Evolutionary conservation across 2,888 invertebrate species (phyloP), one percentile per base, ranked within the genome.

Genomic region (Athalia circularis): DNA sequence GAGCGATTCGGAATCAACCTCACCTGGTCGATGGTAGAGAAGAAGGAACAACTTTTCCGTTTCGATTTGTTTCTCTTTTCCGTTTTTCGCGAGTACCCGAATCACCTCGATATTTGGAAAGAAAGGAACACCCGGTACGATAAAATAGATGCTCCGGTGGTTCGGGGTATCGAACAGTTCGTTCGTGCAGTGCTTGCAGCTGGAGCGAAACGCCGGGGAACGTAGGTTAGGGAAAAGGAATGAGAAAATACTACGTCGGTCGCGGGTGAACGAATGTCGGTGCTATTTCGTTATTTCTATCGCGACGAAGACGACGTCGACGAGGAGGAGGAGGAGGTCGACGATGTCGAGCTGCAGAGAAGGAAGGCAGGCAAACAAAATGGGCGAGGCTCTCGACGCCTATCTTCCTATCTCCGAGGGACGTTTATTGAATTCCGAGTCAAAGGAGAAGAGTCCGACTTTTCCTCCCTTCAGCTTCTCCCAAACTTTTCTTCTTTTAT

Each of bases 341-440:
- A 7, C 54, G 54, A 54, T 4, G 11, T n/a, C 11, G n/a, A 54
- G 54, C 9, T 29, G 29, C 29, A 29, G 29, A 29, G 29, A 29
- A 29, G 29, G 29, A 29, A 29, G 29, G 29, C 29, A 72, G 45
- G 48, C 72, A 59, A 47, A 72, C 47, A 59, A 50, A 50, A 75
- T 75, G 75, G 50, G 75, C 61, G 75, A 75, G 75, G 64, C 75
- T 52, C 72, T 59, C 59, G 72, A 72, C 13, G 48, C 62, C 64
- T 75, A 75, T 75, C 75, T 75, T 64, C 62, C 15, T 64, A 75
- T 75, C 75, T 61, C 75, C 62, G 62, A 62, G 48, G 54, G 64
- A 75, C 75, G 75, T 75, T 64, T 64, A 62, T 64, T 75, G 75
- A 75, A 75, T 75, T 62, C 50, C 75, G 75, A 75, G 75, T 64